phyloP scores from a whole-genome alignment of 2,113 vertebrate species.

The Galbula dea region DNA sequence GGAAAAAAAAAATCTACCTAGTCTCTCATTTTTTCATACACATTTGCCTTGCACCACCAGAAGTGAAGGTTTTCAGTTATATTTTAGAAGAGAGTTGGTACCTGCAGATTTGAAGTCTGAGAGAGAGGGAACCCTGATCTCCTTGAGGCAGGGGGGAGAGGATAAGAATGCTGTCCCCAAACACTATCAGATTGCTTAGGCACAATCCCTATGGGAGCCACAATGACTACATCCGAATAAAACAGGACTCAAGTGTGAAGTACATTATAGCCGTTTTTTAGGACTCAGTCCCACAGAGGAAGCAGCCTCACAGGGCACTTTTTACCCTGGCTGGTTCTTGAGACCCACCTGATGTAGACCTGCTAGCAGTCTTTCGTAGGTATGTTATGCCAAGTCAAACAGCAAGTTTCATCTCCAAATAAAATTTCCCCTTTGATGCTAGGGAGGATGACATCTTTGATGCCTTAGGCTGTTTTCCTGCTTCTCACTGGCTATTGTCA shows the following conservation, averaged over 20 bases:
- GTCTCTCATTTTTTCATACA: background rate
- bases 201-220: background rate
- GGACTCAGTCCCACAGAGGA: background rate
- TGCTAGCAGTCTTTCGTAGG: background rate
- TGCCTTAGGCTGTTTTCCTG: background rate
- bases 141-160: background rate
- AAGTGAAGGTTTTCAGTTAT: background rate
- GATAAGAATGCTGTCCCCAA: background rate
- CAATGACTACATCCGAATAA: background rate
- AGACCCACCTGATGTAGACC: background rate
- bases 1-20: background rate
- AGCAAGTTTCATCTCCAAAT: background rate
- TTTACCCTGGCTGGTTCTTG: background rate
- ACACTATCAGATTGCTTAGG: background rate
- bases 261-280: background rate
- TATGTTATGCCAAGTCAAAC: background rate
- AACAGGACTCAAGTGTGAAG: background rate
- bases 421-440: background rate
- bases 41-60: background rate
- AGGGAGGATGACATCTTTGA: background rate
- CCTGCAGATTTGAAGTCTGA: background rate
- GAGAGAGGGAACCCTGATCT: background rate
- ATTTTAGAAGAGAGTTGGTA: background rate
- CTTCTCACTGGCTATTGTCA: background rate
- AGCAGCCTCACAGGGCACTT: rapidly evolving